A percentile compares a stretch with the other conserved stretches of the same genome.
These are phyloP conservation scores for Crenichthys baileyi DNA, from an alignment of 2,797 vertebrate genomes.

Conservation along the genomic window DNA sequence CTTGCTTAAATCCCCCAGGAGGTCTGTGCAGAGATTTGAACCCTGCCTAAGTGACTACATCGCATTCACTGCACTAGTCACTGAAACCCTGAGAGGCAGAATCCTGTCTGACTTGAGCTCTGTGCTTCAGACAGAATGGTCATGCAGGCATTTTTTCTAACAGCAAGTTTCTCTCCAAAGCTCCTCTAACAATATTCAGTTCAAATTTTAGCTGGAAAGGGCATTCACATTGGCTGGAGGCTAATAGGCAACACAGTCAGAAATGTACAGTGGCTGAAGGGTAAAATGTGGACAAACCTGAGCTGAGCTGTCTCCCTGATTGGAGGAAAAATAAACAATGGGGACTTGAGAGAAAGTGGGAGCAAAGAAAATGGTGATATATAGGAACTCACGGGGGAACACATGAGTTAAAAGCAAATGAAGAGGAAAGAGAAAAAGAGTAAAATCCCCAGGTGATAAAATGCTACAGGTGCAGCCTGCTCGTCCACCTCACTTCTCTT, in stretches of 20 bases:
- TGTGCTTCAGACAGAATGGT: conserved; percentile 37
- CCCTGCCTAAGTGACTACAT: conserved; percentile 37
- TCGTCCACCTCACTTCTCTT: not conserved
- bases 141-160: conserved; percentile 30
- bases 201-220: conserved; percentile 26
- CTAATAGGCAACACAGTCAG: conserved; percentile 46
- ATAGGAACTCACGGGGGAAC: not conserved
- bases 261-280: conserved; percentile 34
- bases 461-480: conserved; percentile 32
- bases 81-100: conserved; percentile 35
- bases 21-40: conserved; percentile 39
- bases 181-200: conserved; percentile 45
- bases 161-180: conserved; percentile 19
- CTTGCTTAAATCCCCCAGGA: conserved; percentile 27
- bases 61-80: conserved; percentile 38
- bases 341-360: not conserved
- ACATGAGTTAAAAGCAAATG: not conserved
- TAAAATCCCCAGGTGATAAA: conserved; percentile 29
- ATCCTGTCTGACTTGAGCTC: conserved; percentile 12
- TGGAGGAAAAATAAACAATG: conserved; percentile 6
- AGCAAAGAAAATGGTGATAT: not conserved
- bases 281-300: conserved; percentile 26
- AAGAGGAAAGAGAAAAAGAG: not conserved
- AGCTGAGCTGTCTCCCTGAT: conserved; percentile 32
- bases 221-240: conserved; percentile 38